Evolutionary conservation across 2,888 invertebrate species (phyloP).

Genomic region (Platycnemis pennipes): DNA sequence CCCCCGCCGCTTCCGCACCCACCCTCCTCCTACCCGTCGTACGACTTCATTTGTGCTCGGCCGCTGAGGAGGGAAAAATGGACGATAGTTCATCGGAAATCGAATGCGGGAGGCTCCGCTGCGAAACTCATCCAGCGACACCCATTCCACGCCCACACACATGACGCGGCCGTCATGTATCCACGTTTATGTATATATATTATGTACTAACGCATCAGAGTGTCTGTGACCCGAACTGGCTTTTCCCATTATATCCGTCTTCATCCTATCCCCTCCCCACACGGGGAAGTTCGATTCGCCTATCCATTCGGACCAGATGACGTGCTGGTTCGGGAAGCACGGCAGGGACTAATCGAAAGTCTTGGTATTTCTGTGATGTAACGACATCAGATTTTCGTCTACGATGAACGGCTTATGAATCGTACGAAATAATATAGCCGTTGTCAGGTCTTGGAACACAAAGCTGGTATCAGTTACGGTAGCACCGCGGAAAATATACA

Average conservation of each 20-base stretch:
- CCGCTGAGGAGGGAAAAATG: background rate
- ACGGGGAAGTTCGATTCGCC: background rate
- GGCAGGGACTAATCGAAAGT: background rate
- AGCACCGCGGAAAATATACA: too few species aligned
- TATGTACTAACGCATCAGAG: background rate
- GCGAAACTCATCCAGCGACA: background rate
- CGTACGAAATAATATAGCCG: too few species aligned
- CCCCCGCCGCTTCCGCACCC: background rate
- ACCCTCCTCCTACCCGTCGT: background rate
- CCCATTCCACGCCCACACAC: background rate
- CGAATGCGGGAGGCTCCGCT: slow-evolving; percentile 16
- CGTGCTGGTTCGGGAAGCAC: background rate
- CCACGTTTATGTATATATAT: background rate
- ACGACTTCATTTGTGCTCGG: slow-evolving; percentile 46
- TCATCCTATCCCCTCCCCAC: background rate
- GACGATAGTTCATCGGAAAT: slow-evolving; percentile 53
- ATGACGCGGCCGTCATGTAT: background rate
- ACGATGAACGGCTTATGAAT: too few species aligned
- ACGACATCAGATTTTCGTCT: too few species aligned
- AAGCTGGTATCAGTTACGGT: too few species aligned
- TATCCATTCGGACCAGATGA: slow-evolving; percentile 21
- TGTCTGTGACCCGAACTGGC: background rate
- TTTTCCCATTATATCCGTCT: too few species aligned
- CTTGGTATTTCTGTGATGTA: too few species aligned
- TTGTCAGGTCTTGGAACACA: too few species aligned